These are phyloP conservation scores for Gopherus flavomarginatus DNA, from an alignment of 2,113 vertebrate genomes.

Conservation along the genomic window DNA sequence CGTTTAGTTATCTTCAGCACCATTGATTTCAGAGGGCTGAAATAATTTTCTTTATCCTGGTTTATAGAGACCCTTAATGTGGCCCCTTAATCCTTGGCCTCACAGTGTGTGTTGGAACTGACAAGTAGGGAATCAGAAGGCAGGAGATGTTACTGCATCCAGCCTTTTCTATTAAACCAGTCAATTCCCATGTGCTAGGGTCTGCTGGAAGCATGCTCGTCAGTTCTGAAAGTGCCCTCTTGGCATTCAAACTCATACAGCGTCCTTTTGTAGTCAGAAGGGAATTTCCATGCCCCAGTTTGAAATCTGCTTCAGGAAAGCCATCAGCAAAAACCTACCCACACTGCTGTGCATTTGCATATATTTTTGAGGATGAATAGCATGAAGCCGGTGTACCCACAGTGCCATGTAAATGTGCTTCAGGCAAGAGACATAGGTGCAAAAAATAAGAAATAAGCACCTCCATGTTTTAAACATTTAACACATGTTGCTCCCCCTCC, in stretches of 20 bases:
- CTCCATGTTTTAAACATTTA: not conserved
- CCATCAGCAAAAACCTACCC: not conserved
- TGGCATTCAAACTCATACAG: not conserved
- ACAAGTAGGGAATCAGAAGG: not conserved
- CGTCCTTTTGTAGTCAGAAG: not conserved
- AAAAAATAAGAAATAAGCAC: not conserved
- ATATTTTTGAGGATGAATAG: not conserved
- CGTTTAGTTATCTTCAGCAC: not conserved
- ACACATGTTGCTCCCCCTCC: not conserved
- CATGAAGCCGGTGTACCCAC: not conserved
- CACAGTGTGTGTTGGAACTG: not conserved
- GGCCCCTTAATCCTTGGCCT: not conserved
- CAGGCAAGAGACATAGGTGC: accelerated
- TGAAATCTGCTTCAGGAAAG: not conserved
- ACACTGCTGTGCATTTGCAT: not conserved
- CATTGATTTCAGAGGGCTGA: not conserved
- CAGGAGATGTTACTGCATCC: not conserved
- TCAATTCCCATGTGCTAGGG: not conserved
- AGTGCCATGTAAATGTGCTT: not conserved
- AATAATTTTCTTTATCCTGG: not conserved
- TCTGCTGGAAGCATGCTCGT: not conserved
- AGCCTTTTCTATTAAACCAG: not conserved
- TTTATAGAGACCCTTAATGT: accelerated
- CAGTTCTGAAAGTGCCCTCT: not conserved
- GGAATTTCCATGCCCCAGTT: not conserved